Evolutionary conservation across 1,140 invertebrate species (phyloP), one percentile per base, ranked within the genome.

Genomic region (Zaprionus lachaisei): DNA sequence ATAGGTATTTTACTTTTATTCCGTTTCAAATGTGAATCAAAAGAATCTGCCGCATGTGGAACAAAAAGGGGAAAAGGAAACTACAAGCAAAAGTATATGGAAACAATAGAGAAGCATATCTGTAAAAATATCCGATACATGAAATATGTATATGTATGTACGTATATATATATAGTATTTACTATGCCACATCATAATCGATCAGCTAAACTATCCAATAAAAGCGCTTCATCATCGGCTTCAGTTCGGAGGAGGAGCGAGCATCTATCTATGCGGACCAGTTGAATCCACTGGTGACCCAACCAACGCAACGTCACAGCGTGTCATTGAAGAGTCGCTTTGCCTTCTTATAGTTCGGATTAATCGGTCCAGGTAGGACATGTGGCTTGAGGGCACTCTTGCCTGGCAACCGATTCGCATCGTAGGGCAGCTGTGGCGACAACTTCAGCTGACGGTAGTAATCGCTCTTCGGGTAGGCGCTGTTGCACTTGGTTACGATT

Each of bases 371-470:
- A 0, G 95, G 94, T n/a, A 95, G 93, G 0, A 94, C 94, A 72
- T 94, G 94, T 0, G 95, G 94, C 89, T 97, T 97, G 1, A 97
- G 84, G 28, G 96, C 94, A 15, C 96, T 95, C 73, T 95, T 95
- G 0, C 85, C 82, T 0, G 96, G 96, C 82, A 94, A 95, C 44
- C 94, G 95, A 64, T 93, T 94, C 5, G 95, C 94, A 87, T 97
- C 96, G 67, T 94, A 97, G 1, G 96, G 96, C 76, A 96, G 94
- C n/a, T 93, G 94, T 0, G 96, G 96, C 58, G 95, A 96, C 69
- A 94, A 94, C 68, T 94, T 93, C 4, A 97, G 92, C 83, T 96
- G 95, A 22, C 94, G 94, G 38, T 95, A 94, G 83, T 97, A 97
- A 70, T 97, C 96, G 2, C 95, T 94, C 1, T 95, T 94, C 22